Base-by-base conservation (phyloP, 2,888 invertebrate genomes). In the Troides helena region DNA sequence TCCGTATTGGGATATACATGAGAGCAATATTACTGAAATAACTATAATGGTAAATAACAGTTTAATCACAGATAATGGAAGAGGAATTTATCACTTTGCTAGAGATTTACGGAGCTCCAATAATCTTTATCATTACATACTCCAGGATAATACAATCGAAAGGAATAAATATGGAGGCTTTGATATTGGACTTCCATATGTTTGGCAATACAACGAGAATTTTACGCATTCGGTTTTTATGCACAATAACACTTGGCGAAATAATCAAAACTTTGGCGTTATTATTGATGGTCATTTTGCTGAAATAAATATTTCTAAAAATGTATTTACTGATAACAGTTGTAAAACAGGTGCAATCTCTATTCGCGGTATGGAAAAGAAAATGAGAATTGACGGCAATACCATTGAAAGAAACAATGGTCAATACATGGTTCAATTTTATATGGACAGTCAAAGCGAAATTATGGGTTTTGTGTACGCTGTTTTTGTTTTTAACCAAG, bases 321-420 rank as follows among this genome's bases (percentile, higher is more conserved):
- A 98, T 84, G 90, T 94, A 8, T 99, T 99, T 81, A 94, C 95
- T 1, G 95, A 96, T 70, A 99, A 99, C 81, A 90, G 92, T 53
- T 99, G 99, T 78, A 95, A 95, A 77, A 93, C 92, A 18, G 97
- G 98, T 0, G 86, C 98, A 46, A 93, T 99, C 18, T 94, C 96
- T 0, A 92, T 98, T 39, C 94, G 95, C 71, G 99, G 99, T 12
- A 99, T 99, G 98, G 99, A 99, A 85, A 99, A 99, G 88, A 96
- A 97, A 78, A 94, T 99, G 88, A 94, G 95, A 71, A 96, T 99
- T 70, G 95, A 95, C 78, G 94, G 95, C 60, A 99, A 99, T 85
- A 90, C 93, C 65, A 96, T 99, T 71, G 94, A 95, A 75, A 93
- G 94, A 68, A 99, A 99, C 82, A 94, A 93, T 65, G 98, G 98